Evolutionary conservation across 2,888 invertebrate genomes (phyloP), one percentile per base, ranked within the genome.

Genomic region (Boloria selene): DNA sequence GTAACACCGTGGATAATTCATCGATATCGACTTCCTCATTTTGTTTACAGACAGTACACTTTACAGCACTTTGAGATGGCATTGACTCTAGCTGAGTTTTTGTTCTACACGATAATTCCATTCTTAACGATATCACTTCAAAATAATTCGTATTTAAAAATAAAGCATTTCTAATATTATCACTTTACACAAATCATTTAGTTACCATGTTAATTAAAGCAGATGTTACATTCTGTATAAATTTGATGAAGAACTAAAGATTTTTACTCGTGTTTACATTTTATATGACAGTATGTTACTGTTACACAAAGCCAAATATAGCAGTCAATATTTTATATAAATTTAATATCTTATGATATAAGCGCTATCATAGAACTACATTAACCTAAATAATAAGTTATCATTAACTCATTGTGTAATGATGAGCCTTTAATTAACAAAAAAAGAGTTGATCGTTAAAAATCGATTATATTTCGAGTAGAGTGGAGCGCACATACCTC

Each of bases 401-500:
- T 68, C 45, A 58, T 63, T 65, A 50, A 49, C 22, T 45, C 59
- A 70, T 71, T 67, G 60, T 53, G 61, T 65, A 65, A 62, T 66
- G 54, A 69, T 63, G 58, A 47, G 22, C 58, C 22, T 71, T 73
- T 69, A 69, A 69, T 67, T 72, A 50, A 65, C 50, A 52, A 70
- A 70, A 64, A 55, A 42, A n/a, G 16, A 42, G 64, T 60, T 61
- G 70, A 77, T 81, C 78, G 72, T 87, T 86, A 84, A 81, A 83
- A 78, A 73, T 74, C 76, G 80, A 85, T 86, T 81, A 80, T 73
- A 73, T 70, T 66, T 67, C 67, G 69, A 70, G 73, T 64, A 72
- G 70, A 72, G 74, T 72, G 72, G 68, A 73, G 70, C 75, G 75
- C 70, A 82, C 85, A 77, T 85, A 87, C 86, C 85, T 80, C 75